Percentiles rank a stretch among this genome's conserved stretches.
phyloP scores from a whole-genome alignment of 2,888 invertebrate species.

The Schizotus pectinicornis region DNA sequence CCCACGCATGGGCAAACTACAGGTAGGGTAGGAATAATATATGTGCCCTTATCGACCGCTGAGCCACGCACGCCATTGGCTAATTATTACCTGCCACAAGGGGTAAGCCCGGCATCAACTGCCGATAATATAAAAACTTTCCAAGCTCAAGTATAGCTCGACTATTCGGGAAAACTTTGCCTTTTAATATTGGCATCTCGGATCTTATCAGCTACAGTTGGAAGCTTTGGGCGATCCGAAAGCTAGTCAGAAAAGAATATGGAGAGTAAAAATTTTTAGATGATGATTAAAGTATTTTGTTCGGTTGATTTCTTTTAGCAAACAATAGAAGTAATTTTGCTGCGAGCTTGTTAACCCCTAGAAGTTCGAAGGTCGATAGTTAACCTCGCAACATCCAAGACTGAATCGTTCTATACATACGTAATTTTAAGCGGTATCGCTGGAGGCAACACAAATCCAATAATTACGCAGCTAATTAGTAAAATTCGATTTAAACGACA shows the following conservation, averaged over 20 bases:
- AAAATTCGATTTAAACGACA: slow-evolving; percentile 52
- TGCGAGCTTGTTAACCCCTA: too few relatives aligned
- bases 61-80: slow-evolving; percentile 29
- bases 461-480: slow-evolving; percentile 53
- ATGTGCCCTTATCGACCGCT: slow-evolving; percentile 29
- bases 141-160: too few relatives aligned
- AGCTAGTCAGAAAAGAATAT: too few relatives aligned
- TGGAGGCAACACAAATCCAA: slow-evolving; percentile 48
- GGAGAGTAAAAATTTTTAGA: too few relatives aligned
- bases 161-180: too few relatives aligned
- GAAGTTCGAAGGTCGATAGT: slow-evolving; percentile 1
- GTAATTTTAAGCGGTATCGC: slow-evolving; percentile 39
- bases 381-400: slow-evolving; percentile 11
- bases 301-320: too few relatives aligned
- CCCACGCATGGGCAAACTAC: slow-evolving; percentile 24
- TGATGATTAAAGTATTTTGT: too few relatives aligned
- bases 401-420: slow-evolving; percentile 21
- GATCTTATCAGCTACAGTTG: too few relatives aligned
- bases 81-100: slow-evolving; percentile 35
- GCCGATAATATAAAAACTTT: slow-evolving; percentile 32
- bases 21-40: slow-evolving; percentile 31
- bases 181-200: too few relatives aligned
- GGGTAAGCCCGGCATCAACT: slow-evolving; percentile 28
- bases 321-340: too few relatives aligned
- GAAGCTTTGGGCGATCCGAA: too few relatives aligned